Percentiles rank a stretch among this genome's conserved stretches.
phyloP scores from a whole-genome alignment of 37 sponge, comb jelly and placozoan species.

The Theonella swinhoei region DNA sequence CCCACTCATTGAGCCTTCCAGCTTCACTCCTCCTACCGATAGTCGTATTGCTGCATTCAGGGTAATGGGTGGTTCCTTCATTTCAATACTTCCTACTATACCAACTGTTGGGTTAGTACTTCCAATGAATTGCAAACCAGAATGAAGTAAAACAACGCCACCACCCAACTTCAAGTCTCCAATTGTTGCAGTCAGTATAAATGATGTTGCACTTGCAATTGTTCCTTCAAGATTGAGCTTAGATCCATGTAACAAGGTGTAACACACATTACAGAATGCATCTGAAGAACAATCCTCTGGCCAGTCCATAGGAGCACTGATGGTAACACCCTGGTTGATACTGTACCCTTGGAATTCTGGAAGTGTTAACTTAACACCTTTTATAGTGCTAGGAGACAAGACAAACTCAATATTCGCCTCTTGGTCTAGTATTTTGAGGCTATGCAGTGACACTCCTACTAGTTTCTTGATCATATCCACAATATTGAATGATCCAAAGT shows the following conservation, averaged over 20 bases:
- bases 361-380: not conserved
- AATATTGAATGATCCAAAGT: not conserved
- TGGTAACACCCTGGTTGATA: not conserved
- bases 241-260: conserved; percentile 11
- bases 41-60: not conserved
- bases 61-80: conserved; percentile 13
- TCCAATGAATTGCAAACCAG: conserved; percentile 13
- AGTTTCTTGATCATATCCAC: not conserved
- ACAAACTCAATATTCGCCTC: not conserved
- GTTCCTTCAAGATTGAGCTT: conserved; percentile 1
- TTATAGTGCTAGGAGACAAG: not conserved
- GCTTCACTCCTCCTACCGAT: not conserved
- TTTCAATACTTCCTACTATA: conserved; percentile 2
- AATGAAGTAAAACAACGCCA: conserved; percentile 4
- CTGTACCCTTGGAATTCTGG: not conserved
- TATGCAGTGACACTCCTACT: not conserved
- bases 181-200: not conserved
- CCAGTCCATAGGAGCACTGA: not conserved
- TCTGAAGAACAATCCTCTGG: conserved; percentile 15
- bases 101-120: not conserved
- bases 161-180: conserved; percentile 9
- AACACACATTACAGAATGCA: conserved; percentile 20
- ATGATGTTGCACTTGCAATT: not conserved
- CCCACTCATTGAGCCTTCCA: conserved; percentile 34
- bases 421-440: not conserved